Conservation (phyloP, 1,140 invertebrate genomes). For the Acromyrmex heyeri region DNA sequence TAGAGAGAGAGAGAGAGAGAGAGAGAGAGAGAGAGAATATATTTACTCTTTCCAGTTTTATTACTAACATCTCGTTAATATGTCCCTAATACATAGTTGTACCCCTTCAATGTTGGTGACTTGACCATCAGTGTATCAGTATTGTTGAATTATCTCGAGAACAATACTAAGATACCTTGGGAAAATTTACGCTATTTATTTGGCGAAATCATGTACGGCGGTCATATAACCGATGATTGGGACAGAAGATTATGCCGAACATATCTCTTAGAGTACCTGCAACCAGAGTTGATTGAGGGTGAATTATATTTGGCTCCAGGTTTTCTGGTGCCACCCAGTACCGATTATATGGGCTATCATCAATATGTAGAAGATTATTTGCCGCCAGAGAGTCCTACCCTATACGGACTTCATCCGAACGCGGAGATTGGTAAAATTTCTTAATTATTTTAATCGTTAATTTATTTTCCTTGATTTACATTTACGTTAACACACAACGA, state of each 20-base stretch:
- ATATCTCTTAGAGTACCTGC: constrained; percentile 96
- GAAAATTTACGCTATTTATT: constrained; percentile 97
- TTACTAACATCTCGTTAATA: not conserved
- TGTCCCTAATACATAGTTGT: constrained; percentile 77
- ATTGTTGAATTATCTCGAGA: constrained; percentile 97
- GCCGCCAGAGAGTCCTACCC: constrained; percentile 94
- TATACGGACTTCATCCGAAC: constrained; percentile 98
- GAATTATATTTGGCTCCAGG: constrained; percentile 94
- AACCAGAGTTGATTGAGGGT: constrained; percentile 94
- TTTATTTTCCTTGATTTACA: not conserved
- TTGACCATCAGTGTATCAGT: constrained; percentile 97
- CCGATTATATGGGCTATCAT: constrained; percentile 95
- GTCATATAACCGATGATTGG: constrained; percentile 98
- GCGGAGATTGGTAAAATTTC: constrained; percentile 93
- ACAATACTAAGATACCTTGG: constrained; percentile 95
- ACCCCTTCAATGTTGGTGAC: constrained; percentile 94
- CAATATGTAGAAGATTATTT: constrained; percentile 95
- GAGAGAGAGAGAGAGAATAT: not conserved
- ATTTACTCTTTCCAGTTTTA: not conserved
- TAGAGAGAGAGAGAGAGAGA: too few relatives aligned
- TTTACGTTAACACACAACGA: not conserved
- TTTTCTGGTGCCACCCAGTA: constrained; percentile 94
- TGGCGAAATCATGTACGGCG: constrained; percentile 99
- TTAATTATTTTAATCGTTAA: constrained; percentile 14
- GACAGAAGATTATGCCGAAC: constrained; percentile 95